These are phyloP conservation scores for Tragelaphus buxtoni DNA, from an alignment of 2,113 vertebrate species.

Conservation along the genomic window DNA sequence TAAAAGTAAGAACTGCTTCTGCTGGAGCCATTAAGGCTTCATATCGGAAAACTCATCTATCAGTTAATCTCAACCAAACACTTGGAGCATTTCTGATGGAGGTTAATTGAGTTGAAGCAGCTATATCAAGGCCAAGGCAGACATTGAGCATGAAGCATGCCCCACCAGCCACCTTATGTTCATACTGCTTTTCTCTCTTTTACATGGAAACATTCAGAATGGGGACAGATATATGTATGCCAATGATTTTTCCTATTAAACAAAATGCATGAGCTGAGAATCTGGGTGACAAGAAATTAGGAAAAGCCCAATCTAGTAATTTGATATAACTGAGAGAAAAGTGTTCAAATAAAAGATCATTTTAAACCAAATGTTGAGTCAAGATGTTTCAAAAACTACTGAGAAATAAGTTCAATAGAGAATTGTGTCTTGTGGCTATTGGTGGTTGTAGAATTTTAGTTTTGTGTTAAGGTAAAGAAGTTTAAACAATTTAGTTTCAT, in stretches of 20 bases:
- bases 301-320: background rate
- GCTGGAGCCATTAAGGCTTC: conserved; percentile 34
- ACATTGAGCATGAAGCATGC: background rate
- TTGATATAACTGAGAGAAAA: background rate
- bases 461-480: background rate
- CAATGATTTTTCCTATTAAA: background rate
- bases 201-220: background rate
- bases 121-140: background rate
- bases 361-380: background rate
- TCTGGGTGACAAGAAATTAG: background rate
- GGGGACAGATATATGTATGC: background rate
- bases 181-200: background rate
- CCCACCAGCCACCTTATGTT: background rate
- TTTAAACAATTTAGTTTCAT: background rate
- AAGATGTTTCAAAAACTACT: background rate
- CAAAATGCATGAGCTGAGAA: background rate
- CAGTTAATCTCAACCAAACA: conserved; percentile 37
- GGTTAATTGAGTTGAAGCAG: conserved; percentile 55
- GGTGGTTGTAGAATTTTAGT: background rate
- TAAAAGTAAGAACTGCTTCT: conserved; percentile 2
- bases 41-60: conserved; percentile 56
- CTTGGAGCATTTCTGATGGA: conserved; percentile 27
- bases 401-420: background rate
- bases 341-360: background rate
- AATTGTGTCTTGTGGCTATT: background rate